Evolutionary conservation across 2,113 vertebrate species (phyloP), one percentile per base, ranked within the genome.

Genomic region (Ictidomys tridecemlineatus): DNA sequence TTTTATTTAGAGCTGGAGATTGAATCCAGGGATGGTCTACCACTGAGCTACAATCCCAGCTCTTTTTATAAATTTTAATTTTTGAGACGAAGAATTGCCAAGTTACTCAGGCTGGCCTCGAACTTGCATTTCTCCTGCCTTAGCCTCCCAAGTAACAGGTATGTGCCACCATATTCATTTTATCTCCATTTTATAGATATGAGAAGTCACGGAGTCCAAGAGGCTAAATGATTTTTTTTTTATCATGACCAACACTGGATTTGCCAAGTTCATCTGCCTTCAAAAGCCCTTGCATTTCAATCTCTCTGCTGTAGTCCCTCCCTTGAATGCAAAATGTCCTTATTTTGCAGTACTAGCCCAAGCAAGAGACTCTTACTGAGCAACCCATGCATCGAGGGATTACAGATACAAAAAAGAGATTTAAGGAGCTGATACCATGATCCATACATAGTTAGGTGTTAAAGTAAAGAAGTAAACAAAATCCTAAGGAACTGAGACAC

Each of bases 401-500:
- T 13, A 42, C 0, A 67, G 73, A 45, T 73, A 58, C 9, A 51
- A 42, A 48, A 93, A 91, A 92, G 37, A 82, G 48, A 39, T 53
- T 94, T 92, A 16, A 11, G 79, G 65, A 92, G 11, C 48, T 93
- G 79, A 79, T 85, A 80, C 56, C 76, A 51, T 42, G n/a, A 39
- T 56, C 63, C 28, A 22, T 37, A 79, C 67, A 85, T 58, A 45
- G 26, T 28, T 76, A 61, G 32, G 32, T 63, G 48, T n/a, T 37
- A 67, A 91, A 93, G 45, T 53, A 78, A 45, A 53, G 20, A 92
- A 42, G 65, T 96, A 89, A 91, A 77, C 42, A 90, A 77, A 82
- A 94, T 22, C 51, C 17, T 39, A 69, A 82, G n/a, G 73, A 72
- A 74, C 79, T 63, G 39, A 96, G 51, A 86, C 48, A 74, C 67